phyloP scores from a whole-genome alignment of 2,113 vertebrate species.

The Lepus timidus region DNA sequence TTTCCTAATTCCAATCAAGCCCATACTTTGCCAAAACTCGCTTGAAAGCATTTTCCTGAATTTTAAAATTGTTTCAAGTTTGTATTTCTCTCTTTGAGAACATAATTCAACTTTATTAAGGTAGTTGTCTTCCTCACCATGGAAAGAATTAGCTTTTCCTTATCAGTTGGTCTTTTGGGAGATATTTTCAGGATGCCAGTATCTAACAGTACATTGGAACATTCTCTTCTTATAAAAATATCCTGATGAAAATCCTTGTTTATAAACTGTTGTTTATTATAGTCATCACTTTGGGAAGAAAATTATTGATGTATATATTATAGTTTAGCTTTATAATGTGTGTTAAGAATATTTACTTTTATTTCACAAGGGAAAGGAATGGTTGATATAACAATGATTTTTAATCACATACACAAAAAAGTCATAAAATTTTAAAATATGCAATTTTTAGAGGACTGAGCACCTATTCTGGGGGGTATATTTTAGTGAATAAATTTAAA shows the following conservation, averaged over 20 bases:
- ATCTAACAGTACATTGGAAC: not conserved
- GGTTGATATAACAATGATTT: not conserved
- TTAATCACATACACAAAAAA: not conserved
- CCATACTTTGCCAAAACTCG: not conserved
- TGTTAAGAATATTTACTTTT: not conserved
- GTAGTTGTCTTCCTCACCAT: not conserved
- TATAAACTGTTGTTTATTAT: not conserved
- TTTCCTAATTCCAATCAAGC: not conserved
- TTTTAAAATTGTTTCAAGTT: not conserved
- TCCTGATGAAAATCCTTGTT: not conserved
- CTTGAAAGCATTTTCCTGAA: not conserved
- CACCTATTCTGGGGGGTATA: not conserved
- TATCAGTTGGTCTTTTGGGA: not conserved
- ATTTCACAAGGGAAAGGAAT: not conserved
- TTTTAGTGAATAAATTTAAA: not conserved
- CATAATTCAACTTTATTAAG: not conserved
- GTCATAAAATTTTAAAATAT: not conserved
- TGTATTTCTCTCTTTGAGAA: not conserved
- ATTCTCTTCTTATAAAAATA: not conserved
- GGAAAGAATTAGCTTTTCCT: not conserved
- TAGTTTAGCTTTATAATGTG: not conserved
- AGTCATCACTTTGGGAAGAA: not conserved
- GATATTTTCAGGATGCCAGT: not conserved
- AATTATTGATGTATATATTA: not conserved
- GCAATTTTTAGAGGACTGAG: not conserved